Percentiles rank a stretch among this genome's conserved stretches.
These are phyloP conservation scores for Acrocephalus arundinaceus DNA, from an alignment of 2,113 vertebrate species.

Conservation along the genomic window DNA sequence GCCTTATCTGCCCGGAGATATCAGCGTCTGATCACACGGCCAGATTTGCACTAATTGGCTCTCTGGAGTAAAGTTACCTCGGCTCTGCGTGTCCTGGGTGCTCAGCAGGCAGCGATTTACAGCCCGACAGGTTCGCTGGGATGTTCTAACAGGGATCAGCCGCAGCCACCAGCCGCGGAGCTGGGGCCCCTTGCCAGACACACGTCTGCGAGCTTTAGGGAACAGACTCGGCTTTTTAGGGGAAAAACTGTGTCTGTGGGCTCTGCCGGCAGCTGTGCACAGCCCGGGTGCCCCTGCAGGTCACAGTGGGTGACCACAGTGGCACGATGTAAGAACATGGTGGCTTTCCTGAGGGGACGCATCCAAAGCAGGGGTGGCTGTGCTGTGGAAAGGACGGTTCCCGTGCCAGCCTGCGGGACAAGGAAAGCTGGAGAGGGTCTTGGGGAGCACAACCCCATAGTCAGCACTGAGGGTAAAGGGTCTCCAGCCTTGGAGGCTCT, in stretches of 20 bases:
- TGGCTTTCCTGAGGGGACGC: not conserved
- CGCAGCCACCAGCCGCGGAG: not conserved
- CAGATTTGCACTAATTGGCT: conserved; percentile 75
- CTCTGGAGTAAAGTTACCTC: conserved; percentile 71
- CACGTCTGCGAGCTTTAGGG: not conserved
- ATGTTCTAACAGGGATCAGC: not conserved
- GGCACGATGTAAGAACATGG: not conserved
- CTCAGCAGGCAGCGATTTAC: conserved; percentile 50
- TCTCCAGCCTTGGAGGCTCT: not conserved
- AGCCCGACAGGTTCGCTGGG: not conserved
- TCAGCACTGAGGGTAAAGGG: not conserved
- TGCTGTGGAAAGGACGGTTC: accelerated
- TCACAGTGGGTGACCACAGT: not conserved
- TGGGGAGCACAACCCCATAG: accelerated
- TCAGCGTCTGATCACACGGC: conserved; percentile 53
- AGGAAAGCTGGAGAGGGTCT: not conserved
- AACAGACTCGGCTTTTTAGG: accelerated
- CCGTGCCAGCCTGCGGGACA: not conserved
- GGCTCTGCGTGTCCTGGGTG: conserved; percentile 13
- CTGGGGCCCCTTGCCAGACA: not conserved
- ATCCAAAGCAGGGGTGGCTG: not conserved
- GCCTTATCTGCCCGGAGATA: conserved; percentile 49
- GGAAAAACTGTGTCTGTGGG: accelerated
- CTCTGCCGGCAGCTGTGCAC: not conserved
- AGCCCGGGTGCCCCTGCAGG: not conserved